These are phyloP conservation scores for Rhinogobius similis DNA, from an alignment of 2,113 vertebrate species.

Conservation along the genomic window DNA sequence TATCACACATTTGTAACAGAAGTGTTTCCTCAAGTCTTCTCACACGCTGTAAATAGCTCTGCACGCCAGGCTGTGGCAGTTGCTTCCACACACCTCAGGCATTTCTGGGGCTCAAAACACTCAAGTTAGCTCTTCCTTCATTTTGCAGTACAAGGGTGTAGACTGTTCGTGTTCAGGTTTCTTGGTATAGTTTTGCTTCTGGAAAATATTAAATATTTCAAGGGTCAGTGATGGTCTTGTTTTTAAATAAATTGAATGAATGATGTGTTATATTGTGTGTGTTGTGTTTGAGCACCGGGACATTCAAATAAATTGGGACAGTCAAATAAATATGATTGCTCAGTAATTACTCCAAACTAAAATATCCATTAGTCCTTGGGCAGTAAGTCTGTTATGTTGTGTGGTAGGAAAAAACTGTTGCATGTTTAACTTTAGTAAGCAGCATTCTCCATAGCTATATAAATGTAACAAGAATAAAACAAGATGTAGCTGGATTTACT, in stretches of 20 bases:
- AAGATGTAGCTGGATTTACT: too few relatives aligned
- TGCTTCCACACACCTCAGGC: conserved; percentile 36
- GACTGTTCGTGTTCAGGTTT: conserved; percentile 29
- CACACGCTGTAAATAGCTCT: too few relatives aligned
- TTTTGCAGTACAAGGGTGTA: conserved; percentile 31
- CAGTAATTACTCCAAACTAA: conserved; percentile 52
- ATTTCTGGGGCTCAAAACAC: background rate
- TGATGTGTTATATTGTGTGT: conserved; percentile 18
- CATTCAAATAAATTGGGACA: background rate
- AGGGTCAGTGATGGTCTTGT: background rate
- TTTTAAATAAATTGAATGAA: background rate
- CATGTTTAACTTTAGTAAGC: background rate
- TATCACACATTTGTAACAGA: too few relatives aligned
- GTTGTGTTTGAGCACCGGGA: background rate
- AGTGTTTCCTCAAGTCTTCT: conserved; percentile 37
- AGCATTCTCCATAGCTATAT: background rate
- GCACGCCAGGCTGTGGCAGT: conserved; percentile 10
- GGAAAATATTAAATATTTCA: conserved; percentile 2
- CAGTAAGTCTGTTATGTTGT: background rate
- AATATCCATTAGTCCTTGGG: conserved; percentile 50
- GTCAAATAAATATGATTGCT: conserved; percentile 41
- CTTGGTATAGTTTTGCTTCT: background rate
- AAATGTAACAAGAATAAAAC: too few relatives aligned
- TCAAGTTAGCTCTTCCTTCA: conserved; percentile 7
- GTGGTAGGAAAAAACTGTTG: background rate